phyloP scores from a whole-genome alignment of 1,140 invertebrate species.

The Metaphire vulgaris region DNA sequence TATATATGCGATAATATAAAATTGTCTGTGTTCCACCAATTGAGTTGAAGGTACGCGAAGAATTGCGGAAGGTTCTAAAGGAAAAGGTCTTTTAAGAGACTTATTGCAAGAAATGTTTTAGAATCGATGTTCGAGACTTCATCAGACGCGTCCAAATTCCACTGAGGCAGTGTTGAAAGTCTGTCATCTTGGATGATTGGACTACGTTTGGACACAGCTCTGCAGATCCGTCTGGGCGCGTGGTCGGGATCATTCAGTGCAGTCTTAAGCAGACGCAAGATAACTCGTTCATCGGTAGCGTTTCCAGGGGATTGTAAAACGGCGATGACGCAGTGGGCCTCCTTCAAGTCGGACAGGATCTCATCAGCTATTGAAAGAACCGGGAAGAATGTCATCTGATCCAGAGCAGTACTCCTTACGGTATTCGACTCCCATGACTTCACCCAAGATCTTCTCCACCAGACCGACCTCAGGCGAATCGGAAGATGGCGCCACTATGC shows the following conservation, averaged over 20 bases:
- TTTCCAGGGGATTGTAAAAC: neutral
- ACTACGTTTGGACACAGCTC: too few relatives aligned
- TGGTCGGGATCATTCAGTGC: neutral
- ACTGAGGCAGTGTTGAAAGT: too few relatives aligned
- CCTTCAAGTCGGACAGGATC: neutral
- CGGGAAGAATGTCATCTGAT: neutral
- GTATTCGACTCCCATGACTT: neutral
- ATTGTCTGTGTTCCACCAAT: too few relatives aligned
- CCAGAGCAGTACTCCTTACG: neutral
- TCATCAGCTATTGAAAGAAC: neutral
- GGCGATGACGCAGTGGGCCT: neutral
- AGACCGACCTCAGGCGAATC: neutral
- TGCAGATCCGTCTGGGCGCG: neutral
- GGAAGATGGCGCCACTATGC: neutral
- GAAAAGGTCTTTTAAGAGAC: too few relatives aligned
- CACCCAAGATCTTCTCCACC: neutral
- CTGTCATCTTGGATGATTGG: too few relatives aligned
- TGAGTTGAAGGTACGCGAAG: too few relatives aligned
- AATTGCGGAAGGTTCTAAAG: too few relatives aligned
- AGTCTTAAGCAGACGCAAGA: neutral
- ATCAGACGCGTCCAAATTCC: too few relatives aligned
- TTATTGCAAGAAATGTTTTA: too few relatives aligned
- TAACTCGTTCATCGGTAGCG: neutral
- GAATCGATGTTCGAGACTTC: too few relatives aligned
- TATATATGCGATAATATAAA: too few relatives aligned